Evolutionary conservation across 2,113 vertebrate species (phyloP).

Genomic region (Ginglymostoma cirratum): DNA sequence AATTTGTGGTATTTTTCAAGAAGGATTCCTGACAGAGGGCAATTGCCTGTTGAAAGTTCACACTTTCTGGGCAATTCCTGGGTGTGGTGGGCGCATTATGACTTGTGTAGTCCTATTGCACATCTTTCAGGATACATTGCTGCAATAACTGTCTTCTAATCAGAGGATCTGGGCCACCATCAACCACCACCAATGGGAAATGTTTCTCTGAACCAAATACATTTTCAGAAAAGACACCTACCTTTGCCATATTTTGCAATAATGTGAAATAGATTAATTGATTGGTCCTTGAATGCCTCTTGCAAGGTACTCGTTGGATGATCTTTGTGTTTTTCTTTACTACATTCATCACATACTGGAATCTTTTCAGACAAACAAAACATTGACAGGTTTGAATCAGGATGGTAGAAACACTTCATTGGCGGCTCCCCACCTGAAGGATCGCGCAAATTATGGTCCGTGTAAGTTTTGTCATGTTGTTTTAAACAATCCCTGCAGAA

Average conservation of each 20-base stretch:
- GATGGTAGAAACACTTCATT: not conserved
- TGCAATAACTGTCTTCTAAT: too few species aligned
- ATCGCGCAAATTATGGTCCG: not conserved
- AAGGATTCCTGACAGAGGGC: too few species aligned
- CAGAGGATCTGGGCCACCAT: too few species aligned
- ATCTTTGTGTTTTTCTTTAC: not conserved
- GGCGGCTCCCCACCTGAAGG: not conserved
- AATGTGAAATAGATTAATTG: not conserved
- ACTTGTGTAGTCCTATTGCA: too few species aligned
- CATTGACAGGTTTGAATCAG: not conserved
- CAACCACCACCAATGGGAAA: not conserved
- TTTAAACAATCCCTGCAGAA: conserved; percentile 16
- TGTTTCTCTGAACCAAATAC: not conserved
- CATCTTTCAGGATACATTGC: too few species aligned
- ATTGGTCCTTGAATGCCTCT: not conserved
- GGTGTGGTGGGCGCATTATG: too few species aligned
- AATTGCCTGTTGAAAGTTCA: too few species aligned
- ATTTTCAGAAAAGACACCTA: not conserved
- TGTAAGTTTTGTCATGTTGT: not conserved
- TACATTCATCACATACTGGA: conserved; percentile 3
- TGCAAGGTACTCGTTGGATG: not conserved
- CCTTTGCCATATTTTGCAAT: conserved; percentile 32
- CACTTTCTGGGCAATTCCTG: too few species aligned
- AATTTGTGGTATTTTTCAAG: too few species aligned
- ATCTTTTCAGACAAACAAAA: not conserved